Evolutionary conservation across 2,888 invertebrate genomes (phyloP).

Genomic region (Aphidoletes aphidimyza): DNA sequence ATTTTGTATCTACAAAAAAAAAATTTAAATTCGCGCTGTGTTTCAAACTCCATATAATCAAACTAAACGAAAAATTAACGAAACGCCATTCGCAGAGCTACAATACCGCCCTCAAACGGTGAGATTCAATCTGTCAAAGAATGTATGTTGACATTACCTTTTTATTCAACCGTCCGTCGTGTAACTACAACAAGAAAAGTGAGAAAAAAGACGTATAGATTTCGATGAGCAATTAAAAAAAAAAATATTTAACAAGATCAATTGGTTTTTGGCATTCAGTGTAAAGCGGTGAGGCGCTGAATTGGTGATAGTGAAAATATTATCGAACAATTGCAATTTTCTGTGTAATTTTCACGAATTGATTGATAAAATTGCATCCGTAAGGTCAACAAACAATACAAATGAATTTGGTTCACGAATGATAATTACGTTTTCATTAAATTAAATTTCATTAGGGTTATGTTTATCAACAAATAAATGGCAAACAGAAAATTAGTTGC

Average conservation of each 20-base stretch:
- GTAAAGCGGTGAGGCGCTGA: not conserved
- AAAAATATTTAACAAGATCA: slow-evolving; percentile 1
- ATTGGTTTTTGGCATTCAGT: not conserved
- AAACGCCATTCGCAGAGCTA: not conserved
- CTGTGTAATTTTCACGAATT: not conserved
- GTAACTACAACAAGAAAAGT: not conserved
- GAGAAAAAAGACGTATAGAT: not conserved
- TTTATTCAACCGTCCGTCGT: slow-evolving; percentile 39
- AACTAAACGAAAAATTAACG: not conserved
- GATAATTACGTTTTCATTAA: not conserved
- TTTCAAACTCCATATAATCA: no score
- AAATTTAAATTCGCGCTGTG: no score
- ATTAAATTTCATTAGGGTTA: not conserved
- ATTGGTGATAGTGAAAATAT: not conserved
- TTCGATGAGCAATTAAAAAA: slow-evolving; percentile 41
- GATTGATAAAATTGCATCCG: not conserved
- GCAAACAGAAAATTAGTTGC: not conserved
- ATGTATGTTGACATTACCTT: not conserved
- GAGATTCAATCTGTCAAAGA: not conserved
- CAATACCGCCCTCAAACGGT: not conserved
- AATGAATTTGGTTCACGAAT: not conserved
- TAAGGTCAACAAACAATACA: slow-evolving; percentile 31
- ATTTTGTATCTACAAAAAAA: no score
- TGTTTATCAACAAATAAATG: slow-evolving; percentile 44
- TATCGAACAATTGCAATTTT: not conserved